Conservation (phyloP, 2,113 vertebrate genomes). For the Equus quagga region DNA sequence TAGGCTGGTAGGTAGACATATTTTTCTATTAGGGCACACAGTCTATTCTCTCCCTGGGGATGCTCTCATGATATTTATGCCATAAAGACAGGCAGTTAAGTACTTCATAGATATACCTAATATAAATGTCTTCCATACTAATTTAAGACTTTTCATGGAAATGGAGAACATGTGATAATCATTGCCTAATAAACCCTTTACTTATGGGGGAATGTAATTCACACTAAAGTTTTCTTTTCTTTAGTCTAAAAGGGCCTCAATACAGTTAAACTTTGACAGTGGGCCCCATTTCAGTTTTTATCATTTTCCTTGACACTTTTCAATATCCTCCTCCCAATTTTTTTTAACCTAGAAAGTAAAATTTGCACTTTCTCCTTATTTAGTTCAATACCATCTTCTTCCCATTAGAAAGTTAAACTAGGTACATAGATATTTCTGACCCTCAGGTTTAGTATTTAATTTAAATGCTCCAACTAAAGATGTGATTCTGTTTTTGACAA, state of each 20-base stretch:
- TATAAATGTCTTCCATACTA: not conserved
- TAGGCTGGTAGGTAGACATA: not conserved
- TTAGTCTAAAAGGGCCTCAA: not conserved
- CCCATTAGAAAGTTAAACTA: not conserved
- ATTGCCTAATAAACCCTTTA: not conserved
- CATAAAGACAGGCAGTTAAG: not conserved
- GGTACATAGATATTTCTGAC: not conserved
- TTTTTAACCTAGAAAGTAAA: not conserved
- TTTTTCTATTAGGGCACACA: not conserved
- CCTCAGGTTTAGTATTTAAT: not conserved
- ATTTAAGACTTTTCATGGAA: not conserved
- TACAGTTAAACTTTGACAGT: not conserved
- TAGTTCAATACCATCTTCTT: not conserved
- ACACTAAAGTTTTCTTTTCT: not conserved
- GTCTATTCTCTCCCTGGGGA: not conserved
- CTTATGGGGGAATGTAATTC: not conserved
- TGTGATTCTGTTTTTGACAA: not conserved
- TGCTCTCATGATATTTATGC: not conserved
- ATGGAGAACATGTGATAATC: not conserved
- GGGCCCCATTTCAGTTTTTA: not conserved
- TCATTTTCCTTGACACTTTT: not conserved
- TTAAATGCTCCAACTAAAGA: not conserved
- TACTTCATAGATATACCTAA: not conserved
- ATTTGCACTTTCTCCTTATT: not conserved
- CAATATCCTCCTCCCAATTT: not conserved